Percentiles rank a stretch among this genome's conserved stretches.
These are phyloP conservation scores for Mohoua ochrocephala DNA, from an alignment of 2,113 vertebrate genomes.

Conservation along the genomic window DNA sequence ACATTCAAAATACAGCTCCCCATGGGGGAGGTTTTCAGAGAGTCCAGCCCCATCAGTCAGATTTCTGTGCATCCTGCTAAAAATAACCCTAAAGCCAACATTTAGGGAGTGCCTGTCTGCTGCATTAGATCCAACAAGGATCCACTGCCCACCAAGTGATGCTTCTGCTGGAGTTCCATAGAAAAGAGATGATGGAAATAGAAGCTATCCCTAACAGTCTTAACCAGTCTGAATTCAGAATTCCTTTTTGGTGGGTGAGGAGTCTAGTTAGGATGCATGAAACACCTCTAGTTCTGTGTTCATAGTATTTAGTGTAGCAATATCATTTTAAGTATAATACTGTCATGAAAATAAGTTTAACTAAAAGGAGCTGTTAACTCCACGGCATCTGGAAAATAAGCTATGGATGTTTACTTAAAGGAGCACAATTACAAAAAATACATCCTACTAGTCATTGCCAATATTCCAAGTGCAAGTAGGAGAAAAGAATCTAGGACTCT, in stretches of 20 bases:
- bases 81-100: neutral
- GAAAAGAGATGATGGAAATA: neutral
- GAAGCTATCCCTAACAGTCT: neutral
- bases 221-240: neutral
- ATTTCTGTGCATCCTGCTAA: neutral
- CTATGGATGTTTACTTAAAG: neutral
- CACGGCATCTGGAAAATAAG: neutral
- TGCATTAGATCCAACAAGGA: fast-evolving
- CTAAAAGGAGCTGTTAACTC: neutral
- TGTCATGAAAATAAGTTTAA: neutral
- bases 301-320: neutral
- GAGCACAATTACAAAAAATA: neutral
- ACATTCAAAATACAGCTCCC: neutral
- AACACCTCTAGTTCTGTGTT: neutral
- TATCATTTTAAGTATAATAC: neutral
- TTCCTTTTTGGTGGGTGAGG: neutral
- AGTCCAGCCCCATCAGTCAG: neutral
- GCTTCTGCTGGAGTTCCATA: fast-evolving
- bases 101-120: neutral
- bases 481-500: neutral
- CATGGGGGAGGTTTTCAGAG: neutral
- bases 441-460: neutral
- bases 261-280: neutral
- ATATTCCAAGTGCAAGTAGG: neutral
- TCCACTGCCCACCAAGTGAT: neutral